Base-by-base conservation (phyloP, 2,797 vertebrate species). In the Takifugu ocellatus region DNA sequence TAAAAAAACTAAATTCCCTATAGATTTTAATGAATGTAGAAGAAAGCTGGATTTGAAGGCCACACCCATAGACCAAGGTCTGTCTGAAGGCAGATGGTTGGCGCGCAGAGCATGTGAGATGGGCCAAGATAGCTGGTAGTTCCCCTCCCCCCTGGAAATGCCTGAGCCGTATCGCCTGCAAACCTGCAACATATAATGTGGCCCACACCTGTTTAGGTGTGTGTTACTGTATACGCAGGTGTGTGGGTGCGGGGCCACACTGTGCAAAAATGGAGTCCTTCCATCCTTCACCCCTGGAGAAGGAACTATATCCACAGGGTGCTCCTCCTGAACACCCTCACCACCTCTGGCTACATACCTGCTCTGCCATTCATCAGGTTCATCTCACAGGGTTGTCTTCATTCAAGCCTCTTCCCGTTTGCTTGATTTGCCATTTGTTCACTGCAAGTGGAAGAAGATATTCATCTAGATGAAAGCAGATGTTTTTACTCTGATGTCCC, bases 381-480 rank as follows among this genome's bases (percentile, higher is more conserved):
- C 43, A 25, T 55, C 71, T 73, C 67, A 77, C 68, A 64, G 12
- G 44, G 51, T 66, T 52, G 46, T 63, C 42, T 60, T 60, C 51
- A 48, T 16, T 45, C 12, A 45, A 16, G 15, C 4, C 16, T 46
- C 51, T 61, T 47, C 66, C 49, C 47, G 59, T 43, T 44, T 70
- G 49, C 52, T 66, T 46, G 21, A 59, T 44, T 76, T 68, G 67
- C 48, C 51, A 61, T 59, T 70, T 73, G 63, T 74, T 77, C 76
- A 59, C 61, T 42, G 45, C 2, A 0, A 56, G 50, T 26, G 46
- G 51, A 64, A 75, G 64, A 56, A 54, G 64, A 69, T 74, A 70
- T 42, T 44, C 58, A 50, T 51, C 2, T 15, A 70, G 76, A 79
- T 79, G 52, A 78, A 82, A 79, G 76, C 65, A 80, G 76, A 79